A percentile compares a stretch with the other conserved stretches of the same genome.
Evolutionary conservation across 2,113 vertebrate genomes (phyloP).

Genomic region (Opisthocomus hoazin): DNA sequence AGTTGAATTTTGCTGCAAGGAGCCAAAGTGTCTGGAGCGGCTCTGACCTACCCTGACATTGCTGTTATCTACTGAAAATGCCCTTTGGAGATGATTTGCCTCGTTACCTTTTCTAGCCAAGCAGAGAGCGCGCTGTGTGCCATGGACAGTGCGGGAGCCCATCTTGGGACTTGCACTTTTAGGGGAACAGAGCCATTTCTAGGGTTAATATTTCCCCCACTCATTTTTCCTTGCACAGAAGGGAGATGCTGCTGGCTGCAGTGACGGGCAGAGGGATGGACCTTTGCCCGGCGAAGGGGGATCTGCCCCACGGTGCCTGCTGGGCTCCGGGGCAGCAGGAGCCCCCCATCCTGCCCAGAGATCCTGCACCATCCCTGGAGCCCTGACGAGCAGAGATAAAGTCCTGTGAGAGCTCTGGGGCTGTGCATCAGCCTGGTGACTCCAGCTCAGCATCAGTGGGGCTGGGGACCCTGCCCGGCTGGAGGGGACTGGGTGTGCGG

Average conservation of each 20-base stretch:
- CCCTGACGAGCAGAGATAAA: neutral
- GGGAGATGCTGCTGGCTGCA: neutral
- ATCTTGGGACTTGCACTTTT: neutral
- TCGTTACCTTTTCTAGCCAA: neutral
- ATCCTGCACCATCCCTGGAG: neutral
- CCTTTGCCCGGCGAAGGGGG: fast-evolving
- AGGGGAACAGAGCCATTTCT: neutral
- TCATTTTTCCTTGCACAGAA: neutral
- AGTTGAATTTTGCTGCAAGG: neutral
- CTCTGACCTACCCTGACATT: slow-evolving; percentile 34
- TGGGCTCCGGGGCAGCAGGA: neutral
- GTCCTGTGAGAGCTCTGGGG: neutral
- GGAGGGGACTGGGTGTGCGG: neutral
- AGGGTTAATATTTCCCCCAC: neutral
- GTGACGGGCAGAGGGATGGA: neutral
- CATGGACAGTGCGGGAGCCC: neutral
- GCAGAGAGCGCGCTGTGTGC: neutral
- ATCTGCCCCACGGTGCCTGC: fast-evolving
- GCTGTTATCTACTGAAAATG: neutral
- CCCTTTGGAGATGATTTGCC: neutral
- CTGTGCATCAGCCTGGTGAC: neutral
- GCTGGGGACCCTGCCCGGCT: neutral
- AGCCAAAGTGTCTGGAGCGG: slow-evolving; percentile 43
- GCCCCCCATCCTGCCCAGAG: neutral
- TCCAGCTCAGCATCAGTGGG: neutral